These are phyloP conservation scores for Eustalomyia histrio DNA, from an alignment of 2,888 invertebrate species.

Conservation along the genomic window DNA sequence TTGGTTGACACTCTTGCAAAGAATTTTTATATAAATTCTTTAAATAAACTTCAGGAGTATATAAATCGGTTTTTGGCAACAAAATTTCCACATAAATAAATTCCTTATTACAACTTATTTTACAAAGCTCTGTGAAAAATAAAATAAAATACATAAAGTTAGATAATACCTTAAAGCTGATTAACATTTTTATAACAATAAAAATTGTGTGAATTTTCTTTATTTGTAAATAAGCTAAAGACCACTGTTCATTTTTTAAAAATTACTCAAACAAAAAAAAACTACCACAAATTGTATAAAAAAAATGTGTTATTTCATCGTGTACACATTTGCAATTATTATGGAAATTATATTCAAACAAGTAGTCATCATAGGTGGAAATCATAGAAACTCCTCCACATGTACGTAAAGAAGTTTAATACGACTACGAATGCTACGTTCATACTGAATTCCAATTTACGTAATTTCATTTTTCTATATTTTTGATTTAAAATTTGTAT, in stretches of 20 bases:
- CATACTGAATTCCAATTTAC: too few relatives aligned
- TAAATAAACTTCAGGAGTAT: slow-evolving; percentile 32
- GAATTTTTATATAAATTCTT: slow-evolving; percentile 25
- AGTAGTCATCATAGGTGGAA: slow-evolving; percentile 60
- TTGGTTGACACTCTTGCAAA: slow-evolving; percentile 26
- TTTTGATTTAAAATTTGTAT: too few relatives aligned
- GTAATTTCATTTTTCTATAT: too few relatives aligned
- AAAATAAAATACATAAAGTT: slow-evolving; percentile 34
- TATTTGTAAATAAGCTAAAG: neutral
- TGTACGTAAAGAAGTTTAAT: neutral
- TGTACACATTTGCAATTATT: slow-evolving; percentile 50
- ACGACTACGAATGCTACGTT: too few relatives aligned
- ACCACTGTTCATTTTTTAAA: neutral
- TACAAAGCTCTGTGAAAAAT: slow-evolving; percentile 13
- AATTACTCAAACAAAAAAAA: slow-evolving; percentile 9
- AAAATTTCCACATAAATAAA: slow-evolving; percentile 36
- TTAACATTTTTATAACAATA: slow-evolving; percentile 9
- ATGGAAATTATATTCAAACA: slow-evolving; percentile 63
- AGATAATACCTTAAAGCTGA: slow-evolving; percentile 6
- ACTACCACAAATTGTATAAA: slow-evolving; percentile 34
- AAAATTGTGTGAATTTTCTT: slow-evolving; percentile 14
- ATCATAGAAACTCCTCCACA: slow-evolving; percentile 62
- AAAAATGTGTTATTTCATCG: slow-evolving; percentile 7
- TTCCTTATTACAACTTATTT: slow-evolving; percentile 38
- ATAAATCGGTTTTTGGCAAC: slow-evolving; percentile 7